Evolutionary conservation across 1,140 invertebrate species (phyloP).

Genomic region (Drosophila ficusphila): DNA sequence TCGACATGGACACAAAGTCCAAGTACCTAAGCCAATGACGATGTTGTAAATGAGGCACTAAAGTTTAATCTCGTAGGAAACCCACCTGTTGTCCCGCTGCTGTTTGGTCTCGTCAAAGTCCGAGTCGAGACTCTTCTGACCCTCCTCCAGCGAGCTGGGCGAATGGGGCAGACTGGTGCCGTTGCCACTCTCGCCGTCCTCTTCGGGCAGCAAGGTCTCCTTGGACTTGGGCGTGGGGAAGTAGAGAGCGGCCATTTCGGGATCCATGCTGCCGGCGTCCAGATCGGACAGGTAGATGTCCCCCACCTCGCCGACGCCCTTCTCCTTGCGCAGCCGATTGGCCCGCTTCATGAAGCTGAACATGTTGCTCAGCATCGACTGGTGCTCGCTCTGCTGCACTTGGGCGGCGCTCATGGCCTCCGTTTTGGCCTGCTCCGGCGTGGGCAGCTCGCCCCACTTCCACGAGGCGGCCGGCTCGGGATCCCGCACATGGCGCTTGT

Average conservation of each 20-base stretch:
- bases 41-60: background rate
- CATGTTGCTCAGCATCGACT: conserved; percentile 94
- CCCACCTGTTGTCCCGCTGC: conserved; percentile 85
- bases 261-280: conserved; percentile 94
- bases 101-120: conserved; percentile 91
- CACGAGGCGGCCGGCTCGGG: conserved; percentile 88
- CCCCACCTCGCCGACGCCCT: conserved; percentile 87
- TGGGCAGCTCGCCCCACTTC: conserved; percentile 98
- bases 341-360: conserved; percentile 96
- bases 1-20: conserved; percentile 89
- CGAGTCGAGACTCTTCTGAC: conserved; percentile 90
- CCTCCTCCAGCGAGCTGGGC: conserved; percentile 91
- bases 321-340: conserved; percentile 89
- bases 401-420: conserved; percentile 23
- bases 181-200: conserved; percentile 97
- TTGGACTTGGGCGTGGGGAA: conserved; percentile 87
- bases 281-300: conserved; percentile 97
- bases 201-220: conserved; percentile 86
- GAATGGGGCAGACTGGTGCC: conserved; percentile 97
- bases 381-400: conserved; percentile 86
- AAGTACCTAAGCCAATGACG: conserved; percentile 82
- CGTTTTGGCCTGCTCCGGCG: conserved; percentile 81
- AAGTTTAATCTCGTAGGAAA: conserved; percentile 43
- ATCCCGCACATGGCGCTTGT: conserved; percentile 84
- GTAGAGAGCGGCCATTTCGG: conserved; percentile 95